A percentile compares a stretch with the other conserved stretches of the same genome.
phyloP scores from a whole-genome alignment of 1,140 invertebrate species.

The Brachionus paranguensis region DNA sequence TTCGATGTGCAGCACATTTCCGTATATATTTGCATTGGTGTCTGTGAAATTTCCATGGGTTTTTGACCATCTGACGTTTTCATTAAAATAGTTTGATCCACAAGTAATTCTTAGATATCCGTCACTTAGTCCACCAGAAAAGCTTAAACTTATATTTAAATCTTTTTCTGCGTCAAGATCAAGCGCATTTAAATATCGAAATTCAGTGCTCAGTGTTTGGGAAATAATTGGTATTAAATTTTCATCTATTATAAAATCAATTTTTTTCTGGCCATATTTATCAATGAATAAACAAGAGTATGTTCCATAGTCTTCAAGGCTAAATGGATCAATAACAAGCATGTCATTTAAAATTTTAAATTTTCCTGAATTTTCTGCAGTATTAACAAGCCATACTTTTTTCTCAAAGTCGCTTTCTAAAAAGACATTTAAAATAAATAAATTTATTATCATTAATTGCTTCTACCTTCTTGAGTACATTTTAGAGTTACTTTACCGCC shows the following conservation, averaged over 20 bases:
- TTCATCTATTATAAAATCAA: background rate
- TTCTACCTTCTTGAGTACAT: background rate
- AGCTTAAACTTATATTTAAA: background rate
- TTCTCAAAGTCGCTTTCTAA: background rate
- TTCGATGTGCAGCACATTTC: background rate
- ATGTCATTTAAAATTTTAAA: background rate
- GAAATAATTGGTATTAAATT: background rate
- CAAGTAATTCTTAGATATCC: constrained; percentile 2
- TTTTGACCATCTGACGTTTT: background rate
- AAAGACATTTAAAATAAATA: background rate
- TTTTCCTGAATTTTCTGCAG: background rate
- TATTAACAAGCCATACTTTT: constrained; percentile 9
- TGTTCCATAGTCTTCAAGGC: background rate
- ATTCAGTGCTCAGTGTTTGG: background rate
- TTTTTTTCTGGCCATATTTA: background rate
- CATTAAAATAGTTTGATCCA: background rate
- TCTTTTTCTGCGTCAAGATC: background rate
- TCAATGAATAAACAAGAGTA: constrained; percentile 25
- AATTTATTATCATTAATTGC: background rate
- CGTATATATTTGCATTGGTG: background rate
- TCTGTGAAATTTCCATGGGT: background rate
- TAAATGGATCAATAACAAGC: background rate
- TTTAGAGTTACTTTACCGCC: background rate
- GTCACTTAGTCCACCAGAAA: background rate
- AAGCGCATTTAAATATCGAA: background rate